phyloP scores from a whole-genome alignment of 2,888 invertebrate genomes.

The Nowickia ferox region DNA sequence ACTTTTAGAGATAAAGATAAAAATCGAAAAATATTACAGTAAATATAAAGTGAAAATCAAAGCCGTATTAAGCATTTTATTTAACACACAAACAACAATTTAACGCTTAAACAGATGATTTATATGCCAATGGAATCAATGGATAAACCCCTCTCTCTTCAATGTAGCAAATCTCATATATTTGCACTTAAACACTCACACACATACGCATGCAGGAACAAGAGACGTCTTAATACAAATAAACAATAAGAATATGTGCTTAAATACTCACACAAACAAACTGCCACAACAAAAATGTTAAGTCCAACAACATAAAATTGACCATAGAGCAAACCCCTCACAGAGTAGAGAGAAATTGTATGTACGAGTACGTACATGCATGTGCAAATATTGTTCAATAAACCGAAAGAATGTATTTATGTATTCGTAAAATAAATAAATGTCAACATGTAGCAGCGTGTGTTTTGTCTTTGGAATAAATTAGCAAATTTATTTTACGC shows the following conservation, averaged over 20 bases:
- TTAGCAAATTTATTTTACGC: constrained; percentile 63
- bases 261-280: too few relatives aligned
- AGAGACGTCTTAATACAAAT: too few relatives aligned
- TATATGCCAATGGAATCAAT: constrained; percentile 69
- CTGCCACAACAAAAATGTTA: too few relatives aligned
- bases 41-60: neutral
- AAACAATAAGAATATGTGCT: too few relatives aligned
- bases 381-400: constrained; percentile 2
- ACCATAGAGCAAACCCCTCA: constrained; percentile 28
- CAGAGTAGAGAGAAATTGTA: neutral
- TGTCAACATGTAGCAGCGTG: neutral
- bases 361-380: neutral
- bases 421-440: neutral
- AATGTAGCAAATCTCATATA: constrained; percentile 39
- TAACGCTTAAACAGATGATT: constrained; percentile 70
- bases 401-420: neutral
- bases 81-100: constrained; percentile 52
- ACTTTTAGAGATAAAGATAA: too few relatives aligned
- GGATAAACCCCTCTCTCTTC: constrained; percentile 68
- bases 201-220: too few relatives aligned
- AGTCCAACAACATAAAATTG: constrained; percentile 11
- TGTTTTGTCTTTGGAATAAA: constrained; percentile 49
- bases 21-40: neutral
- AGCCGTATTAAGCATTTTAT: neutral
- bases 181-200: too few relatives aligned